These are phyloP conservation scores for Hylomyscus alleni DNA, from an alignment of 2,797 vertebrate species.

Conservation along the genomic window DNA sequence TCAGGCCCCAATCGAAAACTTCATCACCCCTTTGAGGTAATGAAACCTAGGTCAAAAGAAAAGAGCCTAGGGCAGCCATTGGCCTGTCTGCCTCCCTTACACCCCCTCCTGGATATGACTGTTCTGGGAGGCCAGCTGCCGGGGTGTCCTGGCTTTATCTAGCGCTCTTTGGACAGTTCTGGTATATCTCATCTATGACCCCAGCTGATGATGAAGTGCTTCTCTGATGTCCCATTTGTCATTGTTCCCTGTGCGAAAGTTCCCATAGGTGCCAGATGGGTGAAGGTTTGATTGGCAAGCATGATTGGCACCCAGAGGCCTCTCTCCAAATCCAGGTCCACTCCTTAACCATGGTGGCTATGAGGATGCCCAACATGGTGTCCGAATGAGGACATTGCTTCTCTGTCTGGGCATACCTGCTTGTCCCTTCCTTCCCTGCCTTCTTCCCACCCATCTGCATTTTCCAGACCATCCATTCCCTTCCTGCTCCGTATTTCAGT, in stretches of 20 bases:
- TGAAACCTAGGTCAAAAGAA: background rate
- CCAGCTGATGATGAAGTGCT: constrained; percentile 44
- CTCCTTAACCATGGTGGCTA: background rate
- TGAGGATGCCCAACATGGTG: background rate
- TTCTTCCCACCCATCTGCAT: background rate
- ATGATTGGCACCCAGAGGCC: background rate
- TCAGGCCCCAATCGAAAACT: background rate
- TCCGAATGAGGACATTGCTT: background rate
- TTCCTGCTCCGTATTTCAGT: constrained; percentile 65
- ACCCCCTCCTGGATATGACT: background rate
- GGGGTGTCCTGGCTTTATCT: background rate
- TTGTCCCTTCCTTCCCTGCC: background rate
- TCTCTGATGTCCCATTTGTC: constrained; percentile 66
- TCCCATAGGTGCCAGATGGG: background rate
- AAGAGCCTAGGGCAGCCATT: background rate
- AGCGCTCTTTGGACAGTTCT: background rate
- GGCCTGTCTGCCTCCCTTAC: background rate
- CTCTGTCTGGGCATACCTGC: rapidly evolving
- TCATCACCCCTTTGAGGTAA: background rate
- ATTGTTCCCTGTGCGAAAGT: constrained; percentile 10
- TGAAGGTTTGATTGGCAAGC: constrained; percentile 19
- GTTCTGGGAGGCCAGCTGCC: background rate
- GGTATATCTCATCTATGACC: background rate
- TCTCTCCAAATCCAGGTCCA: background rate
- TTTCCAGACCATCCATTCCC: constrained; percentile 63